phyloP scores from a whole-genome alignment of 2,113 vertebrate genomes.

The Elephantulus edwardii region DNA sequence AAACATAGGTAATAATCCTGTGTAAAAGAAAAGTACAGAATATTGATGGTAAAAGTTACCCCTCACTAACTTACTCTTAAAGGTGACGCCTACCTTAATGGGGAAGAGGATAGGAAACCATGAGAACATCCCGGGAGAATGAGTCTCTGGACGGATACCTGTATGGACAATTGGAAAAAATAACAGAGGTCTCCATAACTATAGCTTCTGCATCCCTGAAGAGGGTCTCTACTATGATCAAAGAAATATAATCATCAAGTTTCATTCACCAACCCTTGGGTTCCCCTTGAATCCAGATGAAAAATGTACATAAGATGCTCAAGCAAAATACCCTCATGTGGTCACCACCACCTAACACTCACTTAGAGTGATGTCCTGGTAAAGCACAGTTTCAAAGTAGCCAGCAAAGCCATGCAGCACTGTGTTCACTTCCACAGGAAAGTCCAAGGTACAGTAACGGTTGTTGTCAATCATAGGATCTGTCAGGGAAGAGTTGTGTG shows the following conservation, averaged over 20 bases:
- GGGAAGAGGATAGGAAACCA: constrained; percentile 97
- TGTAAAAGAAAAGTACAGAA: neutral
- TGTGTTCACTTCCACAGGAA: constrained; percentile 88
- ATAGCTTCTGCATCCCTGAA: neutral
- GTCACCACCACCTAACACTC: constrained; percentile 73
- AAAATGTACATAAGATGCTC: neutral
- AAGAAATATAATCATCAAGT: neutral
- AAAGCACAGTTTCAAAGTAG: constrained; percentile 94
- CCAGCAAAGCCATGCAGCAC: constrained; percentile 96
- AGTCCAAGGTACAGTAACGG: constrained; percentile 91
- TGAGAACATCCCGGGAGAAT: constrained; percentile 97
- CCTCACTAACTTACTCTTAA: neutral
- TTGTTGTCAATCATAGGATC: constrained; percentile 91
- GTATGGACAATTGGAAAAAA: neutral
- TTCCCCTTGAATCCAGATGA: neutral
- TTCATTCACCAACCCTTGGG: neutral
- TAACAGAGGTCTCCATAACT: neutral
- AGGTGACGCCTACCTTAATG: constrained; percentile 88
- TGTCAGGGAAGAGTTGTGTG: constrained; percentile 31
- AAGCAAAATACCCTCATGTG: neutral
- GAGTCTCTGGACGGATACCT: constrained; percentile 95
- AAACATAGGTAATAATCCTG: neutral
- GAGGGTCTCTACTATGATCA: neutral
- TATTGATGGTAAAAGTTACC: neutral
- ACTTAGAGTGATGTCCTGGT: constrained; percentile 93